Evolutionary conservation across 2,888 invertebrate genomes (phyloP), one percentile per base, ranked within the genome.

Genomic region (Gandaritis pyraliata): DNA sequence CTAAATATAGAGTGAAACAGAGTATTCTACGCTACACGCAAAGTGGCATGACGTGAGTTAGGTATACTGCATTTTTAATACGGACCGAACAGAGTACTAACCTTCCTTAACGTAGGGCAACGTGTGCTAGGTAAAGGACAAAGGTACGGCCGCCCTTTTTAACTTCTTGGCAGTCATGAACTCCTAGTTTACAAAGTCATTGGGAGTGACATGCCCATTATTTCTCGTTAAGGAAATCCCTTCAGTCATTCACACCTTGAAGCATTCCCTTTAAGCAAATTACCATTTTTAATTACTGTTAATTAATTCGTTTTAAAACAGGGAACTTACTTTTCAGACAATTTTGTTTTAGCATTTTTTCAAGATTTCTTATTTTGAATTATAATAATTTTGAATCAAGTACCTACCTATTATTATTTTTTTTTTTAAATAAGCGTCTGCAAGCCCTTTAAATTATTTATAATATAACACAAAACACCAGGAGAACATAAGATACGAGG

Each of bases 181-280:
- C 64, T 74, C 93, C 93, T 91, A 80, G 90, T 93, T 85, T 74
- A 78, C 85, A 88, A 92, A 92, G 93, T 93, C 93, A 93, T 93
- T 93, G 93, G 91, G 91, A 93, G 93, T 93, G 92, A 93, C 93
- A 92, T 92, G 90, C 88, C 92, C 88, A 92, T 91, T 92, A 92
- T 90, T 88, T 90, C 86, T 90, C 86, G 83, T 83, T 84, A 68
- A 68, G 85, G 81, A 76, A 80, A 83, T 77, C 82, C 86, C 82
- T 85, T 83, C 78, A 80, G 78, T 87, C 84, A 88, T 90, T 90
- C 85, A 86, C 92, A 88, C 91, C 82, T 87, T 81, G 53, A 71
- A 65, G 62, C 70, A 71, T 68, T 72, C 50, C 59, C 41, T 66
- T 54, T 69, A 57, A 65, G 64, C 18, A 72, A 72, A 79, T 81